Conservation (phyloP, 1,140 invertebrate species). For the Bicyclus anynana region DNA sequence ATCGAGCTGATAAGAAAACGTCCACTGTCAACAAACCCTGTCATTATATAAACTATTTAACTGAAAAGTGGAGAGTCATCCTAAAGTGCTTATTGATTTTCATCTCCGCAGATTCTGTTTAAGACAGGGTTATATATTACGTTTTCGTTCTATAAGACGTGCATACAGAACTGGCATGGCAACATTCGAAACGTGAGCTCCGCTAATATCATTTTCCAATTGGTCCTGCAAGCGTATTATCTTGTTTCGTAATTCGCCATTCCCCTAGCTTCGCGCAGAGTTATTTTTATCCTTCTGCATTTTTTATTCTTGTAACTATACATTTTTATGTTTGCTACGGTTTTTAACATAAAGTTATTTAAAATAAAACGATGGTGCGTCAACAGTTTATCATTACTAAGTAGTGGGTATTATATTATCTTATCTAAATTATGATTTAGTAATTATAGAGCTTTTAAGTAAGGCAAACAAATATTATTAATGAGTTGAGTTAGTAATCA, state of each 20-base stretch:
- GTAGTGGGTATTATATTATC: no score
- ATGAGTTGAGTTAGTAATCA: no score
- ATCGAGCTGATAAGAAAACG: constrained; percentile 56
- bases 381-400: no score
- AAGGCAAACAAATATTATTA: no score
- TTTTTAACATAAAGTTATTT: no score
- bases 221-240: constrained; percentile 21
- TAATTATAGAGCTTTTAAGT: no score
- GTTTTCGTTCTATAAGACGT: constrained; percentile 23
- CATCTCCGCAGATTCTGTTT: constrained; percentile 31
- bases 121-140: constrained; percentile 21
- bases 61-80: constrained; percentile 43
- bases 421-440: no score
- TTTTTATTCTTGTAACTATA: no score
- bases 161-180: constrained; percentile 18
- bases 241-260: constrained; percentile 13
- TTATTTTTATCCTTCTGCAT: constrained; percentile 3
- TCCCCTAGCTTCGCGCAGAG: constrained; percentile 11
- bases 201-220: constrained; percentile 23
- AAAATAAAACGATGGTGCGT: no score
- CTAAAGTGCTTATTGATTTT: constrained; percentile 65
- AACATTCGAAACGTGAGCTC: constrained; percentile 11
- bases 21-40: constrained; percentile 63
- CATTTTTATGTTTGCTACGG: no score
- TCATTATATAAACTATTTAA: constrained; percentile 57